Base-by-base conservation (phyloP, 2,888 invertebrate genomes). In the Helobdella robusta region DNA sequence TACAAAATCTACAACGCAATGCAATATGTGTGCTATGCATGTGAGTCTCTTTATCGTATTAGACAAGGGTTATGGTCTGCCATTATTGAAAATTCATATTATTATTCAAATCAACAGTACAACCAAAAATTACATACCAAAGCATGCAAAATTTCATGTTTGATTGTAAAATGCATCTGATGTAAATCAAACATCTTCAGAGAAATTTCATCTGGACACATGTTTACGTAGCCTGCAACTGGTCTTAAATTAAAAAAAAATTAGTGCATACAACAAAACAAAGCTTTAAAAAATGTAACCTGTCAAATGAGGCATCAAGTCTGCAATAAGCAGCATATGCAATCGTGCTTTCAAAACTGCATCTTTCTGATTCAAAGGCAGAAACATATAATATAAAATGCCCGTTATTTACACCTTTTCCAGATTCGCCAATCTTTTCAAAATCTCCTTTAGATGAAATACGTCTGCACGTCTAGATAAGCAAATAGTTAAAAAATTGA, bases 291-390 rank as follows among this genome's bases (percentile, higher is more conserved):
- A 11, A 11, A 8, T 11, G 15, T 15, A 15, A 88, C 88, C 89
- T 84, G 81, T 98, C 97, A 40, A 94, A 81, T 0, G 88, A 87
- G 0, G 88, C 85, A 79, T 98, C 97, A 78, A 94, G 93, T 78
- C 98, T 97, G 75, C 98, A 98, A 79, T 98, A 97, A 0, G 95
- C 94, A 0, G 97, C 95, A 80, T 95, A 97, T 0, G 97, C 95
- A 1, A 95, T 92, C 0, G 95, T 94, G 69, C 89, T 83, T 0
- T 89, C 89, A 72, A 89, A 87, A 69, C 87, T 85, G 78, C 98
- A 98, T n/a, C 94, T 82, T 73, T 89, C 88, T 0, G 94, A 92
- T 78, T 91, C 88, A 75, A 91, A 86, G 0, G 95, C 93, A 4
- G 94, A 94, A 6, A 98, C 91, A 80, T 97, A 98, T 71, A 98